Percentiles rank a stretch among this genome's conserved stretches.
These are phyloP conservation scores for Eurosta solidaginis DNA, from an alignment of 1,140 invertebrate genomes.

Conservation along the genomic window DNA sequence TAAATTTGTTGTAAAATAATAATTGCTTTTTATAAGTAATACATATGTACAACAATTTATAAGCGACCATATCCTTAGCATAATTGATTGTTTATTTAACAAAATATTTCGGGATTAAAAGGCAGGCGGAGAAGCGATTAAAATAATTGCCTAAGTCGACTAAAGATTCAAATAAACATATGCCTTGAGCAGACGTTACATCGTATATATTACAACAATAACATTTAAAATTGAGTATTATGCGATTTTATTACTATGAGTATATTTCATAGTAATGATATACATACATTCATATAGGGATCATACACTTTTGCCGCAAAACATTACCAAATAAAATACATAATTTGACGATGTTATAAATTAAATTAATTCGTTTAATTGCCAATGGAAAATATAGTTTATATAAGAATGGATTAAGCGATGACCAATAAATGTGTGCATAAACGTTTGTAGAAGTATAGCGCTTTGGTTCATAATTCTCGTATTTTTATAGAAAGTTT, in stretches of 20 bases:
- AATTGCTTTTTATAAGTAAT: not conserved
- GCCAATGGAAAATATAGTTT: not conserved
- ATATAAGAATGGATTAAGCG: not conserved
- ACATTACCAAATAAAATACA: not conserved
- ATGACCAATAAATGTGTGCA: not conserved
- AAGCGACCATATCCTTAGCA: not conserved
- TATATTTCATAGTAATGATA: no score
- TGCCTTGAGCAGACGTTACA: not conserved
- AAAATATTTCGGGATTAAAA: not conserved
- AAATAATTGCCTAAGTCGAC: not conserved
- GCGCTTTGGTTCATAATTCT: conserved; percentile 10
- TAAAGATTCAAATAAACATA: not conserved
- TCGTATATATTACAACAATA: not conserved
- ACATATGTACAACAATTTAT: not conserved
- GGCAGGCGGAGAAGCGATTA: not conserved
- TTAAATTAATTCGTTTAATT: conserved; percentile 28
- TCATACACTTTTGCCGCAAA: no score
- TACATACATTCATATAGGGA: no score
- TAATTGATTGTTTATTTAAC: not conserved
- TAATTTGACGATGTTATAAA: conserved; percentile 21
- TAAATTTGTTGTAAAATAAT: not conserved
- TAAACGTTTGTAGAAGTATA: no score
- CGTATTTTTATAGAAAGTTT: conserved; percentile 6
- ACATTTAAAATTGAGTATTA: not conserved
- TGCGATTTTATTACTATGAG: no score